Evolutionary conservation across 2,797 vertebrate species (phyloP).

Genomic region (Scleropages formosus): DNA sequence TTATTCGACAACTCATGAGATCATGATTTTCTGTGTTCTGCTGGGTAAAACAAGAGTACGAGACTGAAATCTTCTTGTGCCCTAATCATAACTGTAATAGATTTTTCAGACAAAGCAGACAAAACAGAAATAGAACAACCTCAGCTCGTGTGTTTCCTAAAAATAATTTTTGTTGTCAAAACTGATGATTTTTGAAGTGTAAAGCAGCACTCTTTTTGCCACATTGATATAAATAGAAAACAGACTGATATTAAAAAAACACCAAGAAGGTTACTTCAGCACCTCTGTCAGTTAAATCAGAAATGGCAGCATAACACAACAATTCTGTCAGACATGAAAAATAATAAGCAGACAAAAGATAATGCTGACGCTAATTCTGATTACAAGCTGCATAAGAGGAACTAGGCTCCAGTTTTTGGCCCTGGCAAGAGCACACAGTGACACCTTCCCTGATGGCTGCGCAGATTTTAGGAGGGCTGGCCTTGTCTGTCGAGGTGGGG

Average conservation of each 20-base stretch:
- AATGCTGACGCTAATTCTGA: not conserved
- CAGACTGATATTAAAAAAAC: not conserved
- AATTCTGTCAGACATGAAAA: not conserved
- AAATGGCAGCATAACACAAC: not conserved
- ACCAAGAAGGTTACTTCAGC: not conserved
- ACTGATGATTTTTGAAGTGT: not conserved
- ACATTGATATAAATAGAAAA: constrained; percentile 50
- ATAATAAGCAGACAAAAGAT: not conserved
- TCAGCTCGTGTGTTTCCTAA: too few species aligned
- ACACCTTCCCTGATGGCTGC: not conserved
- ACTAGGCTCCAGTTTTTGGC: not conserved
- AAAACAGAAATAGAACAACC: too few species aligned
- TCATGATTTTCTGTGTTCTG: too few species aligned
- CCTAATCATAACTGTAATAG: too few species aligned
- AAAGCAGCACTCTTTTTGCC: constrained; percentile 45
- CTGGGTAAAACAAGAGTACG: too few species aligned
- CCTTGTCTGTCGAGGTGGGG: not conserved
- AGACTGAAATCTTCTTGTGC: too few species aligned
- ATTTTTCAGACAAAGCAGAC: too few species aligned
- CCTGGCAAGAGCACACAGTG: not conserved
- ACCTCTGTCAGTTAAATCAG: not conserved
- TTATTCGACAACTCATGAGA: too few species aligned
- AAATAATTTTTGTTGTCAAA: constrained; percentile 37
- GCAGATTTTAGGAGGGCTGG: not conserved
- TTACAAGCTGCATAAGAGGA: not conserved